Evolutionary conservation across 2,797 vertebrate genomes (phyloP).

Genomic region (Dallia pectoralis): DNA sequence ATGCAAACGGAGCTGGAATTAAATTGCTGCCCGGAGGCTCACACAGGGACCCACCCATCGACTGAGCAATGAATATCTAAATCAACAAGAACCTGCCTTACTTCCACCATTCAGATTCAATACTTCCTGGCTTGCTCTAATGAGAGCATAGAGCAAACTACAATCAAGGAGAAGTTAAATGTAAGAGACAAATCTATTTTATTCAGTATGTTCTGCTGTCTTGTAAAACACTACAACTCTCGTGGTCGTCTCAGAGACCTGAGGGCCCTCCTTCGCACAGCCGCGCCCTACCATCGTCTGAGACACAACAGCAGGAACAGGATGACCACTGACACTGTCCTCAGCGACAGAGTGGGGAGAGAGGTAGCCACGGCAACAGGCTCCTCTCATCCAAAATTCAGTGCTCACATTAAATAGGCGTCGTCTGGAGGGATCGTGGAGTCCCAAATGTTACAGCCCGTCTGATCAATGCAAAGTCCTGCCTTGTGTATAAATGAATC

Average conservation of each 20-base stretch:
- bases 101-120: neutral
- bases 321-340: slow-evolving; percentile 14
- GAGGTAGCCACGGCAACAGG: slow-evolving; percentile 77
- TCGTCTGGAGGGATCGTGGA: neutral
- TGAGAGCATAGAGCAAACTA: neutral
- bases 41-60: slow-evolving; percentile 5
- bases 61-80: neutral
- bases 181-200: neutral
- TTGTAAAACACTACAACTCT: neutral
- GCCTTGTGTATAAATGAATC: neutral
- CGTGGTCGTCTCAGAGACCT: neutral
- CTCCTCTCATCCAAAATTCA: slow-evolving; percentile 66
- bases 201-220: neutral
- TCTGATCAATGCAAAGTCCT: neutral
- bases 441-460: neutral
- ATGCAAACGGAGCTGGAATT: slow-evolving; percentile 1
- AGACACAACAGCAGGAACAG: neutral
- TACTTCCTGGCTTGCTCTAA: neutral
- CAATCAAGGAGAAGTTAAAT: neutral
- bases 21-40: neutral
- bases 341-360: slow-evolving; percentile 30
- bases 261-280: neutral
- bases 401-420: slow-evolving; percentile 37
- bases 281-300: neutral
- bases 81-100: neutral